Conservation (phyloP, 2,113 vertebrate species). For the Oncorhynchus mykiss region DNA sequence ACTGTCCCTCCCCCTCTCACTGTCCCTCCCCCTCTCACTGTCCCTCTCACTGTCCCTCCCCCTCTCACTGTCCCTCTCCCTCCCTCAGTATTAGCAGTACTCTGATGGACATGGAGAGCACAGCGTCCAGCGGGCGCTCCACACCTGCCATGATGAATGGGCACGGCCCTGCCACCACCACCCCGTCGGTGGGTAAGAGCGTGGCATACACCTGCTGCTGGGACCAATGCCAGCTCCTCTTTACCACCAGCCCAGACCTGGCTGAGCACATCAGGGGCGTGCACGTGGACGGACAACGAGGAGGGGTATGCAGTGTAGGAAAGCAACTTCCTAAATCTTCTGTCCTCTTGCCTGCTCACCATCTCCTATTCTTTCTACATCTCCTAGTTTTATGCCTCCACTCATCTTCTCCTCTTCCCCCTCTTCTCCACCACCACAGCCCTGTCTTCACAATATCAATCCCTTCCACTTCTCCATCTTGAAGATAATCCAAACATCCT, state of each 20-base stretch:
- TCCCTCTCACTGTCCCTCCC: too few relatives aligned
- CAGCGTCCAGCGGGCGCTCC: slow-evolving; percentile 93
- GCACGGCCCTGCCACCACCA: slow-evolving; percentile 49
- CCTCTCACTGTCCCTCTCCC: neutral
- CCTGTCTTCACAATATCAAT: neutral
- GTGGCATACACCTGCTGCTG: slow-evolving; percentile 93
- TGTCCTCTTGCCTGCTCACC: neutral
- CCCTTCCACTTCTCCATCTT: neutral
- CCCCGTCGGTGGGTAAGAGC: slow-evolving; percentile 77
- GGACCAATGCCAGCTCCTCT: slow-evolving; percentile 92
- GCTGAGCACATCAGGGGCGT: slow-evolving; percentile 93
- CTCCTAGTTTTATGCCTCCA: neutral
- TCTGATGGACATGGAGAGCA: slow-evolving; percentile 96
- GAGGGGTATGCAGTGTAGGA: slow-evolving; percentile 81
- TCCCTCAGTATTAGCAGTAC: slow-evolving; percentile 91
- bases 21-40: too few relatives aligned
- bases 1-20: too few relatives aligned
- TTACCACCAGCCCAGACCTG: slow-evolving; percentile 92
- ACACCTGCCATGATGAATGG: slow-evolving; percentile 95
- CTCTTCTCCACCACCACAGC: neutral
- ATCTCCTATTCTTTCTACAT: neutral
- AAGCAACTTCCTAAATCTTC: neutral
- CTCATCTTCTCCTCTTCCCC: neutral
- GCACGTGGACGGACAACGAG: slow-evolving; percentile 93
- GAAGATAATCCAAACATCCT: neutral